Percentiles rank a stretch among this genome's conserved stretches.
Evolutionary conservation across 2,888 invertebrate species (phyloP).

Genomic region (Smittia aterrima): DNA sequence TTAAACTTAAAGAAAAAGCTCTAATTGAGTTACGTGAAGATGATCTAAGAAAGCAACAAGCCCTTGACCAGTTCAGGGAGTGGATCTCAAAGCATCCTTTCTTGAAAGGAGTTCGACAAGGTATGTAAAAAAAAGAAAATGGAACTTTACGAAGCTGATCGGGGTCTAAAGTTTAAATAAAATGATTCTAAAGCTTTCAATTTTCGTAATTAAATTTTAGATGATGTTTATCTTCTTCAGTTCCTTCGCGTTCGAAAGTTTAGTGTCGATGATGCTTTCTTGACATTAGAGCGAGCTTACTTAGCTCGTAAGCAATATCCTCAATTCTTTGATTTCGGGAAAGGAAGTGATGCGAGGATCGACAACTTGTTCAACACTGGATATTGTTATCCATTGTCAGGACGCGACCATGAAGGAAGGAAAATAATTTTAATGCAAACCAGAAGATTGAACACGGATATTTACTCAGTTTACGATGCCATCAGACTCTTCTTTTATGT

Average conservation of each 20-base stretch:
- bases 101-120: conserved; percentile 70
- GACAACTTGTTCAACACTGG: conserved; percentile 80
- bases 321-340: conserved; percentile 80
- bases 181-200: too few species aligned
- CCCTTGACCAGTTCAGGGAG: conserved; percentile 73
- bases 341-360: conserved; percentile 72
- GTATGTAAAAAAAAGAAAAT: conserved; percentile 49
- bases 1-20: conserved; percentile 51
- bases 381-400: conserved; percentile 67
- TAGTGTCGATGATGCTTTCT: conserved; percentile 79
- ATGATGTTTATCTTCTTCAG: conserved; percentile 71
- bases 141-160: too few species aligned
- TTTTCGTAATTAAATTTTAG: conserved; percentile 51
- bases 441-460: conserved; percentile 74
- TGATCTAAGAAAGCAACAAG: conserved; percentile 69
- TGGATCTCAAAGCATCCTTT: conserved; percentile 80
- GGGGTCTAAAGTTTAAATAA: too few species aligned
- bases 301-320: conserved; percentile 81
- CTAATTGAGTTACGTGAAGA: conserved; percentile 77
- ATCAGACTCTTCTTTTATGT: conserved; percentile 79
- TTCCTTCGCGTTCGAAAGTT: conserved; percentile 86
- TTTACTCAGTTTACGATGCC: conserved; percentile 78
- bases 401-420: conserved; percentile 73
- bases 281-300: conserved; percentile 83
- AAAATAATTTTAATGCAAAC: conserved; percentile 77